Base-by-base conservation (phyloP, 2,797 vertebrate genomes). In the Lagodon rhomboides region DNA sequence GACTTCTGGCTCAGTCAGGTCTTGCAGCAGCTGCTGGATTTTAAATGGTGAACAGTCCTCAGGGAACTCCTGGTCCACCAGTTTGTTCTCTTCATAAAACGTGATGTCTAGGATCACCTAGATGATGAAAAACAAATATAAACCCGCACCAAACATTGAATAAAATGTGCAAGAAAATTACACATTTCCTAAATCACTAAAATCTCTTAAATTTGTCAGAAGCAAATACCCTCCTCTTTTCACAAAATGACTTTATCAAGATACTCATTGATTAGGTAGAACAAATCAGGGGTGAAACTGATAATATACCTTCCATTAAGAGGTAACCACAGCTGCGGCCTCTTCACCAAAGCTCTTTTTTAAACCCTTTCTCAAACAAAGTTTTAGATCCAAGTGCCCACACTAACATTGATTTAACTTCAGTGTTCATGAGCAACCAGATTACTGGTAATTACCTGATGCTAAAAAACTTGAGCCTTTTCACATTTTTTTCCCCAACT, bases 31-130 rank as follows among this genome's bases (percentile, higher is more conserved):
- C 75, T 98, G 97, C 93, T 96, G 95, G 80, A 99, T 97, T 95
- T 97, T 98, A 84, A 96, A 95, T 22, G 96, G 92, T 61, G 97
- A 97, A 82, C 94, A 96, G 60, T 97, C 96, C 84, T 97, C 97
- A 11, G 97, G 97, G 87, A 99, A 99, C 93, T 98, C 97, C 93
- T 98, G 96, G 93, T 99, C 97, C 80, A 99, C 98, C 85, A 99
- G 93, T 79, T 96, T 97, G 84, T 97, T 99, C 89, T 99, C 98
- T 85, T 99, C 98, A 95, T 96, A 98, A 93, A 97, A 99, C 0
- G 98, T 99, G 84, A 99, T 96, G 87, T 99, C 98, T 84, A 99
- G 91, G 63, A 98, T 91, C 64, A 97, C 97, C 98, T 99, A 76
- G 8, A 76, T 47, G 86, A 80, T 83, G 8, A 77, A 65, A 88